A percentile compares a stretch with the other conserved stretches of the same genome.
These are phyloP conservation scores for Rhogogaster chlorosoma DNA, from an alignment of 2,888 invertebrate species.

Conservation along the genomic window DNA sequence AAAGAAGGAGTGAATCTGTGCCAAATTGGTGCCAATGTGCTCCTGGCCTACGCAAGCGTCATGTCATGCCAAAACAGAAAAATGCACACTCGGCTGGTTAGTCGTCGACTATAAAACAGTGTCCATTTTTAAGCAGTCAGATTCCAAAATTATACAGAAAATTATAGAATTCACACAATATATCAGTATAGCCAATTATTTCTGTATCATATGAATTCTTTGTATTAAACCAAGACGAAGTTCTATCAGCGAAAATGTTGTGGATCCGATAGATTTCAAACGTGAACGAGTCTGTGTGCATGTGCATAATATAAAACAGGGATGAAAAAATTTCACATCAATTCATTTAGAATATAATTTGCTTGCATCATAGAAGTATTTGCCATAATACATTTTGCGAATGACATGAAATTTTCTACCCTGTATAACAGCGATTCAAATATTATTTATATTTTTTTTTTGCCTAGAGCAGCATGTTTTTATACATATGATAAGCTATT, in stretches of 20 bases:
- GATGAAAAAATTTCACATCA: not conserved
- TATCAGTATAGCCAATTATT: not conserved
- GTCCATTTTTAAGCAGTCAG: conserved; percentile 64
- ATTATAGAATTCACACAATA: not conserved
- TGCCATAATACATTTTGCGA: too few relatives aligned
- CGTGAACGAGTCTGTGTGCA: not conserved
- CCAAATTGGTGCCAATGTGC: conserved; percentile 75
- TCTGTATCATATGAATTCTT: not conserved
- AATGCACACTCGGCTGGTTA: conserved; percentile 74
- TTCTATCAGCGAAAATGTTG: too few relatives aligned
- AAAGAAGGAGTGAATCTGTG: conserved; percentile 65
- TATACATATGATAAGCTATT: not conserved
- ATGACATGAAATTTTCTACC: not conserved
- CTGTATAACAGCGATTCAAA: not conserved
- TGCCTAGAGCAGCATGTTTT: not conserved
- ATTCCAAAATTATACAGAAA: not conserved
- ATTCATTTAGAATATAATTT: not conserved
- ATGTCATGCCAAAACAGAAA: conserved; percentile 77
- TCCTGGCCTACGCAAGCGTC: conserved; percentile 76
- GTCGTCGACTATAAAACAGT: conserved; percentile 68
- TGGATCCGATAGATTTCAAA: too few relatives aligned
- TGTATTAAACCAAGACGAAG: not conserved
- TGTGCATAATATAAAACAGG: not conserved
- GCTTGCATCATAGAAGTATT: not conserved
- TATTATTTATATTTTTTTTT: not conserved